Base-by-base conservation (phyloP, 1,140 invertebrate genomes). In the Lepidurus apus region DNA sequence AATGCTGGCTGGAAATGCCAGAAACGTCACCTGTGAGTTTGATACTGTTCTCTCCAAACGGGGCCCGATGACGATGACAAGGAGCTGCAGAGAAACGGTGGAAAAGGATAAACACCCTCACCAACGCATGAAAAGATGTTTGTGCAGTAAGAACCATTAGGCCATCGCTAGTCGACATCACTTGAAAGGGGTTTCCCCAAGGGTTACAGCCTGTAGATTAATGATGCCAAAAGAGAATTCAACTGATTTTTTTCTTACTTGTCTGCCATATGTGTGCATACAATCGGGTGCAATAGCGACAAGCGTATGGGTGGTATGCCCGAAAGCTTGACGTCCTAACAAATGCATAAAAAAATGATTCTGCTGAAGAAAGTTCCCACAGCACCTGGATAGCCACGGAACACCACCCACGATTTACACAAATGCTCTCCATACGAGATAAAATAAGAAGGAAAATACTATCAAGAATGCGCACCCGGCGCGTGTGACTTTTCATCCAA, bases 101-200 rank as follows among this genome's bases (percentile, higher is more conserved):
- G 17, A 7, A 17, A 65, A 7, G 53, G 6, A 65, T 21, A 21
- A 34, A 34, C 53, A 13, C 53, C 17, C 21, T 65, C 8, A 65
- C 9, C 53, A 9, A 47, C 45, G 53, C 13, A 65, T 65, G 17
- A 65, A 65, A 65, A 65, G 53, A 65, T 65, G 53, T 65, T 65
- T 65, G 53, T 65, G 17, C 53, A 65, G 53, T 65, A 17, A 65
- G 53, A 17, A 65, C 53, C 53, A 65, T 65, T 65, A 65, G 13
- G 53, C 34, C 34, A 65, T 65, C 17, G 53, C 53, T 13, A 13
- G 53, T 65, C 21, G 17, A n/a, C 21, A 10, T 10, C 10, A 47
- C 45, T 21, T 65, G 4, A 47, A 47, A 47, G 53, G 13, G 53
- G 17, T 17, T 65, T 65, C 21, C 11, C 17, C 6, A n/a, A 65